phyloP scores from a whole-genome alignment of 2,888 invertebrate species.

The Tetranychus piercei region DNA sequence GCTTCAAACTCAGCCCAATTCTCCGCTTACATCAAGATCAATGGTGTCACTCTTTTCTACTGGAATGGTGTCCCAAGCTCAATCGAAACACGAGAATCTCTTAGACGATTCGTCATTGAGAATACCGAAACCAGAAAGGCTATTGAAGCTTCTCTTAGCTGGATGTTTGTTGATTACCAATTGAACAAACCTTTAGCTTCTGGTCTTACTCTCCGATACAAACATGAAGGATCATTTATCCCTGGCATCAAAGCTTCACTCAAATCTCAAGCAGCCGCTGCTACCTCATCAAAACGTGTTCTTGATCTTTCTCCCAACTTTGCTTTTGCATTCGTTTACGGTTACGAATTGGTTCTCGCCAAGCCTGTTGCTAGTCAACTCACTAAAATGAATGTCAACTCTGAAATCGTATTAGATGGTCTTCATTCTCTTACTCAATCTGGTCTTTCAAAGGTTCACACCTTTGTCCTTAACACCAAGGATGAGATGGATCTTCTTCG shows the following conservation, averaged over 20 bases:
- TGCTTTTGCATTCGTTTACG: not conserved
- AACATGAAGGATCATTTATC: not conserved
- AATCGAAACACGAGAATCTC: not conserved
- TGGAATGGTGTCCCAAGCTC: not conserved
- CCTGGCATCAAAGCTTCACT: not conserved
- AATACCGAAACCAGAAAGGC: not conserved
- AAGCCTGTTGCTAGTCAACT: not conserved
- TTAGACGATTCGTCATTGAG: not conserved
- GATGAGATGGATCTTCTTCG: not conserved
- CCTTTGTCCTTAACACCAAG: not conserved
- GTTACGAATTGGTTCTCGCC: not conserved
- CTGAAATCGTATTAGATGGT: not conserved
- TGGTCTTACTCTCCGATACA: not conserved
- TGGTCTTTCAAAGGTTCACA: not conserved
- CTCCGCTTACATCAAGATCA: slow-evolving; percentile 2
- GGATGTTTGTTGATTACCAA: not conserved
- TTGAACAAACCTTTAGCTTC: not conserved
- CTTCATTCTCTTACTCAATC: not conserved
- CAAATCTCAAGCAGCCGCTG: not conserved
- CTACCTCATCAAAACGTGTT: not conserved
- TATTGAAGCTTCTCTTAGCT: not conserved
- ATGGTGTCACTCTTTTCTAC: not conserved
- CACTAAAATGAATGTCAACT: not conserved
- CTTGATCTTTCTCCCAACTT: not conserved
- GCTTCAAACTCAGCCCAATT: not conserved